Evolutionary conservation across 2,888 invertebrate genomes (phyloP).

Genomic region (Trachelus iudaicus): DNA sequence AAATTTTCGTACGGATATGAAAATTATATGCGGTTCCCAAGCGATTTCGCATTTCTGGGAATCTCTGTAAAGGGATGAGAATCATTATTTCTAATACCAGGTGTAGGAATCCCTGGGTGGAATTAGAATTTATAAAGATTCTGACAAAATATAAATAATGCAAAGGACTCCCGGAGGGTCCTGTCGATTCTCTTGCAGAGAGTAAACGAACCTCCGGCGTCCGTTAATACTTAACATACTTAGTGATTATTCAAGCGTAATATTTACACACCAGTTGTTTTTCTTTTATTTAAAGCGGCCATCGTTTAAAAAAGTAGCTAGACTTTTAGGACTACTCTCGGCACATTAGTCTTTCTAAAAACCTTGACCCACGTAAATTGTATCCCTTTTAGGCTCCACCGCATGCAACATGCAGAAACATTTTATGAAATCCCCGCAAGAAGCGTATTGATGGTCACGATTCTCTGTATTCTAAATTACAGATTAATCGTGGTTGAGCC

Average conservation of each 20-base stretch:
- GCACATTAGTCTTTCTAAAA: too few relatives aligned
- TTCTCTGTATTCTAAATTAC: not conserved
- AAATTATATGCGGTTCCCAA: conserved; percentile 29
- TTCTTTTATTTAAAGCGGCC: not conserved
- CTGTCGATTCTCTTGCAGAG: not conserved
- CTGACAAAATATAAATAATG: not conserved
- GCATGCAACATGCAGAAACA: not conserved
- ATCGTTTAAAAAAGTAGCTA: not conserved
- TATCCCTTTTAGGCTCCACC: too few relatives aligned
- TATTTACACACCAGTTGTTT: not conserved
- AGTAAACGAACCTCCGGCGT: not conserved
- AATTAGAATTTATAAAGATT: not conserved
- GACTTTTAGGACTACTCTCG: too few relatives aligned
- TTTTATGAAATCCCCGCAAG: not conserved
- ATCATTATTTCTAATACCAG: not conserved
- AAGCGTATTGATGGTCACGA: not conserved
- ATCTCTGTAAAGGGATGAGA: not conserved
- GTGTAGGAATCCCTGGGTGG: not conserved
- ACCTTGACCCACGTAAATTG: too few relatives aligned
- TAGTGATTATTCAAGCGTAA: not conserved
- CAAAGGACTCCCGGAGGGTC: not conserved
- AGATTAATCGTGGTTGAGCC: not conserved
- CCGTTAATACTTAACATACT: not conserved
- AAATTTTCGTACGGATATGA: conserved; percentile 11
- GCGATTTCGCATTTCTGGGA: conserved; percentile 13